Evolutionary conservation across 1,140 invertebrate genomes (phyloP), one percentile per base, ranked within the genome.

Genomic region (Hycleus cichorii): DNA sequence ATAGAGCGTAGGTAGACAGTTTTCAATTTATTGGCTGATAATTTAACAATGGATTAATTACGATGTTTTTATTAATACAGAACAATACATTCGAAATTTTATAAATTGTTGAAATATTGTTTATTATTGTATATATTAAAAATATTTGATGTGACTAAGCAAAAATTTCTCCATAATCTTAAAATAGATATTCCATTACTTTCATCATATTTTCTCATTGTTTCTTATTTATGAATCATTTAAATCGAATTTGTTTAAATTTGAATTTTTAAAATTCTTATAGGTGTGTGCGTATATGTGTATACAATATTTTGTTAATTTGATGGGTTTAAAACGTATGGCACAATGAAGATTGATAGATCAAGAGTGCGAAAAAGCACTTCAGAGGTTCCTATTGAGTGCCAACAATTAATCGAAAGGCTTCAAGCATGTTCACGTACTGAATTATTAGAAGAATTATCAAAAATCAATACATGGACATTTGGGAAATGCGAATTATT

Each of bases 401-500:
- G 90, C 74, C 85, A 87, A 70, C 79, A 81, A 60, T 75, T 93
- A 6, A 93, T 93, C 66, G 88, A 89, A 63, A 84, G 84, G 69
- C 70, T 93, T 25, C 85, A 86, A 69, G 80, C 78, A 58, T 89
- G 88, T 69, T 82, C 81, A 43, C 79, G 85, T 60, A 76, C 82
- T 58, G 87, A 90, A 71, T 74, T 93, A 38, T 73, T 89, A 1
- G 78, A 81, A 52, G 88, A 90, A 71, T 71, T 94, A 25, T 83
- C 83, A 60, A 82, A 83, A 58, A 84, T 93, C 60, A 88, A 89
- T 67, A 83, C 87, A 32, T 94, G 91, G 91, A 90, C 88, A 38
- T 93, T 86, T 75, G 90, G 91, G 54, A 94, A 94, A 81, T 93
- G 90, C 76, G 91, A 95, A 76, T 76, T 95, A 8, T 90, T 89